Evolutionary conservation across 2,113 vertebrate genomes (phyloP).

Genomic region (Colistium nudipinnis): DNA sequence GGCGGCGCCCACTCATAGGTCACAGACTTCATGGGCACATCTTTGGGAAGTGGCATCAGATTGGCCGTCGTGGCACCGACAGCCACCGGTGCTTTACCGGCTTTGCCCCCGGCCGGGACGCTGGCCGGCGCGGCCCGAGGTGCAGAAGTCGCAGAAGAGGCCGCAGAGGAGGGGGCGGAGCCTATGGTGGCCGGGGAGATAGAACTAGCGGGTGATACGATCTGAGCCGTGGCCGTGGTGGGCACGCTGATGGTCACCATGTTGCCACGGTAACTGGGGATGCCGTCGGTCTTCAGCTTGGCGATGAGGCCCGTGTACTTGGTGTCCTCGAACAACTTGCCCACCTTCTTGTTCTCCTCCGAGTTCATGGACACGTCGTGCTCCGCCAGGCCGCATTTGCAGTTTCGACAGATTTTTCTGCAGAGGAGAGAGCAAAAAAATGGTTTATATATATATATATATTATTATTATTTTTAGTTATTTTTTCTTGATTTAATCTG

Average conservation of each 20-base stretch:
- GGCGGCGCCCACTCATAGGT: conserved; percentile 98
- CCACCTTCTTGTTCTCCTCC: conserved; percentile 95
- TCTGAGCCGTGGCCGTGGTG: conserved; percentile 63
- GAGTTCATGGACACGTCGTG: conserved; percentile 90
- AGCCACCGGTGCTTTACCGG: conserved; percentile 36
- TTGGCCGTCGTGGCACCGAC: conserved; percentile 40
- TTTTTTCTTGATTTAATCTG: too few relatives aligned
- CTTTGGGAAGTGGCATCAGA: conserved; percentile 84
- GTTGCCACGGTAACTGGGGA: conserved; percentile 88
- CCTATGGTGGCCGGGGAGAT: too few relatives aligned
- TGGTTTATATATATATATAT: too few relatives aligned
- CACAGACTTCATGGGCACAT: conserved; percentile 86
- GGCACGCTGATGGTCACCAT: conserved; percentile 89
- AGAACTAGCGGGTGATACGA: conserved; percentile 24
- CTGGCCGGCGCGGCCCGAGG: background rate
- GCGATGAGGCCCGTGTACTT: conserved; percentile 95
- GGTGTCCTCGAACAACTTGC: conserved; percentile 95
- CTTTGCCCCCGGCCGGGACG: conserved; percentile 18
- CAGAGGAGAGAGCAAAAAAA: too few relatives aligned
- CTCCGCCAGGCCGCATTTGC: conserved; percentile 94
- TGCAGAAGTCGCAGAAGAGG: conserved; percentile 2
- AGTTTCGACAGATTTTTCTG: conserved; percentile 98
- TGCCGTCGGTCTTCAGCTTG: conserved; percentile 91
- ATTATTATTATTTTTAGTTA: too few relatives aligned
- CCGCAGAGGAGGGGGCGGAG: conserved; percentile 14